Percentiles rank a stretch among this genome's conserved stretches.
phyloP scores from a whole-genome alignment of 2,113 vertebrate species.

The Perognathus longimembris region DNA sequence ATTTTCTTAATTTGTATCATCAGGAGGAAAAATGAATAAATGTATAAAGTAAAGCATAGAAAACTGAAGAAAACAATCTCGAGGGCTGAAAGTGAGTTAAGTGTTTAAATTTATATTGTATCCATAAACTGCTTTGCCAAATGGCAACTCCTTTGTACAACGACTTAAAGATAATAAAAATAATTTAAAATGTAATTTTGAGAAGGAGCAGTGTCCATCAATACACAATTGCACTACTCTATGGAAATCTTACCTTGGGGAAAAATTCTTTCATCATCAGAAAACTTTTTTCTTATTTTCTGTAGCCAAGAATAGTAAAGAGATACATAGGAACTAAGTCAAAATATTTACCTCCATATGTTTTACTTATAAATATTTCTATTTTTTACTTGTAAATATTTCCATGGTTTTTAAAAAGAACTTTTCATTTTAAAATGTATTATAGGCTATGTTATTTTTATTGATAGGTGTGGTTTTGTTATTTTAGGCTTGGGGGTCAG shows the following conservation, averaged over 20 bases:
- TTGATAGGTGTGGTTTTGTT: conserved; percentile 45
- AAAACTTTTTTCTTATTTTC: conserved; percentile 30
- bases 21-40: background rate
- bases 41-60: background rate
- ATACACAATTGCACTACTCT: too few relatives aligned
- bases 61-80: conserved; percentile 33
- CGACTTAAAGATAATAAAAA: too few relatives aligned
- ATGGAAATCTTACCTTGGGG: background rate
- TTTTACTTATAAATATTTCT: conserved; percentile 17
- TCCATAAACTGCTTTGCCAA: too few relatives aligned
- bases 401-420: background rate
- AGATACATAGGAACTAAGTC: conserved; percentile 11
- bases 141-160: too few relatives aligned
- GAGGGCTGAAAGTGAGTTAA: conserved; percentile 23
- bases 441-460: conserved; percentile 10
- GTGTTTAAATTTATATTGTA: background rate
- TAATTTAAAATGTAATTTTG: background rate
- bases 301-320: background rate
- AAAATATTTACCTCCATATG: background rate
- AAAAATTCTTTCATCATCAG: background rate
- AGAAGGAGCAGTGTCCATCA: background rate
- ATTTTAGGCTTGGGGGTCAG: background rate
- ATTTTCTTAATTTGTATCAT: background rate
- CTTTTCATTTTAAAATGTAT: conserved; percentile 9
- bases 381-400: conserved; percentile 22